phyloP scores from a whole-genome alignment of 2,113 vertebrate species.

The Ia io region DNA sequence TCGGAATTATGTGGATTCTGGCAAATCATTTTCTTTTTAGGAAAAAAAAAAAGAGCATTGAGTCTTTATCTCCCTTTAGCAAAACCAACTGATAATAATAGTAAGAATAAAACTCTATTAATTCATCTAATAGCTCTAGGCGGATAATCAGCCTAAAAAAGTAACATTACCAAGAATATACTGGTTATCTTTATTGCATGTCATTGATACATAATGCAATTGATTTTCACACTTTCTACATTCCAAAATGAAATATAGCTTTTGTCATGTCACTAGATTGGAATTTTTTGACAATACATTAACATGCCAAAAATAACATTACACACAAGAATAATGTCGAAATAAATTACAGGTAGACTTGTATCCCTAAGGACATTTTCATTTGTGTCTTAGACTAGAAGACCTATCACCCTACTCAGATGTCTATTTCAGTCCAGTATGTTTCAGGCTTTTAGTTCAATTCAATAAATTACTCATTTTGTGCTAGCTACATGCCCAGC shows the following conservation, averaged over 20 bases:
- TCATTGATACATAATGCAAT: constrained; percentile 69
- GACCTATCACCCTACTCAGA: constrained; percentile 40
- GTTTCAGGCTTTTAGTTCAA: constrained; percentile 28
- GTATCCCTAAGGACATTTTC: constrained; percentile 65
- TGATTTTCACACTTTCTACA: constrained; percentile 67
- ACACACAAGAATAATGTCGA: constrained; percentile 65
- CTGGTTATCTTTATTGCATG: constrained; percentile 52
- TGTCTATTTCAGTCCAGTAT: not conserved
- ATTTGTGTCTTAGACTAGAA: constrained; percentile 62
- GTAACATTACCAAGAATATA: constrained; percentile 60
- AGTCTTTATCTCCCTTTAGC: constrained; percentile 61
- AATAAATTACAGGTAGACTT: constrained; percentile 72
- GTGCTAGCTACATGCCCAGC: not conserved
- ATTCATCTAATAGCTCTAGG: constrained; percentile 57
- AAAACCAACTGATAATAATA: constrained; percentile 61
- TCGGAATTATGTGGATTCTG: constrained; percentile 70
- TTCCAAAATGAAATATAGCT: constrained; percentile 68
- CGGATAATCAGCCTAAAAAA: constrained; percentile 56
- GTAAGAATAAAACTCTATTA: constrained; percentile 55
- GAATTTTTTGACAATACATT: constrained; percentile 74
- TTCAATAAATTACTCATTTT: constrained; percentile 51
- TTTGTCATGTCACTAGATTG: constrained; percentile 71
- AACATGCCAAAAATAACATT: constrained; percentile 73
- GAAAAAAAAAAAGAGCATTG: not conserved
- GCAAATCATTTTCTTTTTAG: constrained; percentile 61